Evolutionary conservation across 2,797 vertebrate genomes (phyloP).

Genomic region (Pachyuromys duprasi): DNA sequence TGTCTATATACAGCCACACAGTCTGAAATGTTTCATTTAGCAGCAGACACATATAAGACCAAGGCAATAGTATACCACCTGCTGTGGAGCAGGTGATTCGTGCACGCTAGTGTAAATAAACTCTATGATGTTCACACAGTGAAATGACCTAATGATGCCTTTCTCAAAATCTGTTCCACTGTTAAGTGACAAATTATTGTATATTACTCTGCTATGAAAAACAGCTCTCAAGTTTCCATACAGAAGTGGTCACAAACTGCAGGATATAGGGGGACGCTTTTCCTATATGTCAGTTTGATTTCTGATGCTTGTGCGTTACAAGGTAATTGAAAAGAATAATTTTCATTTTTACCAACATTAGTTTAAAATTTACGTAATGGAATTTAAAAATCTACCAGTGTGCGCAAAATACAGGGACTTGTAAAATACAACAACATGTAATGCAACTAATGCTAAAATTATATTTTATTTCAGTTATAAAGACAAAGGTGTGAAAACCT

Average conservation of each 20-base stretch:
- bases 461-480: constrained; percentile 29
- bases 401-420: background rate
- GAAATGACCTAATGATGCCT: background rate
- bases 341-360: constrained; percentile 35
- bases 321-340: background rate
- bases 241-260: background rate
- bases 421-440: background rate
- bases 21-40: background rate
- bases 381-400: background rate
- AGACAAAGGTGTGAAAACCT: background rate
- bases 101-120: too few species aligned
- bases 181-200: too few species aligned
- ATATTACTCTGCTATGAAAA: background rate
- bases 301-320: background rate
- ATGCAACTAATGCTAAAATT: background rate
- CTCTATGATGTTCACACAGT: background rate
- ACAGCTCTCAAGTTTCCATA: background rate
- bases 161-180: background rate
- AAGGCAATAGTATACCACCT: too few species aligned
- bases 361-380: constrained; percentile 4
- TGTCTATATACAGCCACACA: background rate
- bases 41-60: background rate
- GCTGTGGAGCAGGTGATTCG: background rate
- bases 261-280: background rate
- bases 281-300: background rate